Base-by-base conservation (phyloP, 2,888 invertebrate genomes). In the Vandiemenella viatica region DNA sequence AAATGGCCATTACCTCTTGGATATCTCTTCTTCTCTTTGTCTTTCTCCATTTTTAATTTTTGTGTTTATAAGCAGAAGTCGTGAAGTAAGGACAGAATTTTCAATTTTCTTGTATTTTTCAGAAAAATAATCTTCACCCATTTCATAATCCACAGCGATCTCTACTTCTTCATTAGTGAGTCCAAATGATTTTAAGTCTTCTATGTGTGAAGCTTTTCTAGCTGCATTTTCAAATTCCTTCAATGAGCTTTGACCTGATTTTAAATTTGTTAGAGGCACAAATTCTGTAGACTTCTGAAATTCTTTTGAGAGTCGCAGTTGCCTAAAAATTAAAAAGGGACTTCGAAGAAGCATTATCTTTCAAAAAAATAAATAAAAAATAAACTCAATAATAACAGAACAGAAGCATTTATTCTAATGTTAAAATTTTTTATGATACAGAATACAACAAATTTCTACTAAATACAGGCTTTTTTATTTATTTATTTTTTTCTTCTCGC, bases 91-190 rank as follows among this genome's bases (percentile, higher is more conserved):
- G 15, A 50, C 47, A 32, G 51, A 51, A 5, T 26, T 44, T 52
- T 62, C 61, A 43, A 61, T 50, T 51, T 62, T 63, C 52, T 58
- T 63, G 58, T 65, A 46, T 59, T 55, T 48, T 58, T 56, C 46
- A 57, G 47, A 50, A 26, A 62, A 53, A 46, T 61, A 59, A 37
- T 63, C 59, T 21, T 59, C 52, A 6, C 70, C 70, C 19, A 65
- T 65, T 59, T 71, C 67, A 56, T 67, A 67, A 45, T 72, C 71
- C 38, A 65, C 61, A 45, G 70, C 70, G n/a, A 75, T 54, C 55
- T 69, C 64, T 17, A 74, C 66, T 61, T 75, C 75, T 5, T 72
- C 68, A 44, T 64, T 60, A 4, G 67, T 64, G 5, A 76, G 60
- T 23, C 72, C 74, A 37, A 65, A 66, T 44, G 65, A 68, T 55